Evolutionary conservation across 1,140 invertebrate species (phyloP), one percentile per base, ranked within the genome.

Genomic region (Lepidurus packardi): DNA sequence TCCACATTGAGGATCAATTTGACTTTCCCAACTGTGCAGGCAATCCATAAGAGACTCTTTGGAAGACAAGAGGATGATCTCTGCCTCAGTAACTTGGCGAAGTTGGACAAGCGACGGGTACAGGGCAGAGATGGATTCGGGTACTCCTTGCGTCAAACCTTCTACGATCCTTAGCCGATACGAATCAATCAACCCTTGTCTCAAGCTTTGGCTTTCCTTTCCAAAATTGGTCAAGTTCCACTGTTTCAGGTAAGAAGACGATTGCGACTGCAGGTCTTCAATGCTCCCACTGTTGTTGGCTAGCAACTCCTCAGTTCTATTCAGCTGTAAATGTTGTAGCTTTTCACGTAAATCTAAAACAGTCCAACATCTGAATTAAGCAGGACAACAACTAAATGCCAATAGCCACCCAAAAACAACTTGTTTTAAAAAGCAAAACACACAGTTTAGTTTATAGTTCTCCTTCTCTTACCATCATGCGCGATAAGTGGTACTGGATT

Each of bases 311-410:
- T 65, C 53, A 0, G 53, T 65, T 65, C 53, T 13, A 21, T 65
- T 65, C 16, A 65, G 53, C 4, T 11, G 53, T 16, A 65, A 65
- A 7, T 65, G 53, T n/a, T 1, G n/a, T 7, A 65, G 53, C 53
- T 65, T 65, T 11, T 65, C 53, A 16, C n/a, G 13, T 65, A 65
- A n/a, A 16, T 78, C 75, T 84, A 83, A 11, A 80, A 42, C 42
- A 81, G 77, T 11, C 83, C 82, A 76, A 85, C 82, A 73, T 80
- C 75, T 25, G 16, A 76, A 44, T 44, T 76, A 34, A 34, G 2
- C 34, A 4, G 34, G 34, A 34, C 34, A 34, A 34, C 4, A 34
- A 34, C 3, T 34, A 34, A 34, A 34, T 34, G 25, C 25, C 25
- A 34, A 34, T 34, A 34, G 34, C 34, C 34, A 34, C 34, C 34